Conservation (phyloP, 2,797 vertebrate species). For the Coranthus polyacanthus region DNA sequence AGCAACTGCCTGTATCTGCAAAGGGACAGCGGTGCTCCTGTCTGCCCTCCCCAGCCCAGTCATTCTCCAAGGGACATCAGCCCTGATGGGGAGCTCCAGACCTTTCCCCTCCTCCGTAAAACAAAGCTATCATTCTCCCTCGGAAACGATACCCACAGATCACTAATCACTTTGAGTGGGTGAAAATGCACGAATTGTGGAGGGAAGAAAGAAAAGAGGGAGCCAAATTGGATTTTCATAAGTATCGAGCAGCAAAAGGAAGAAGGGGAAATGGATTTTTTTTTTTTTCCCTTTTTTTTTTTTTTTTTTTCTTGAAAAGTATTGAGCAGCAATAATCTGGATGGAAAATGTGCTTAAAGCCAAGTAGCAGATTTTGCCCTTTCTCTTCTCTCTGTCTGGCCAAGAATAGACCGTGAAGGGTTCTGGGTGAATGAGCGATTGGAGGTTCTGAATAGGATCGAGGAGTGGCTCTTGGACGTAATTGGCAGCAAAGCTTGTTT, state of each 20-base stretch:
- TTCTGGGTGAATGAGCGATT: slow-evolving; percentile 57
- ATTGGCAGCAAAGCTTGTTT: slow-evolving; percentile 50
- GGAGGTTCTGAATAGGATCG: slow-evolving; percentile 51
- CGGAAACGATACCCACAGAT: slow-evolving; percentile 76
- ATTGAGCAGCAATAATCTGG: slow-evolving; percentile 82
- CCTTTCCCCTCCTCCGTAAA: slow-evolving; percentile 73
- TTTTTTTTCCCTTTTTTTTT: slow-evolving; percentile 46
- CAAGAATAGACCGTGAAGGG: slow-evolving; percentile 58
- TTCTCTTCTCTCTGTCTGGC: slow-evolving; percentile 60
- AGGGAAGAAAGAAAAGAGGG: slow-evolving; percentile 69
- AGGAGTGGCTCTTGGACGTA: slow-evolving; percentile 43
- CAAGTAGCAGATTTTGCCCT: slow-evolving; percentile 73
- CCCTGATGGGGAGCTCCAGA: slow-evolving; percentile 68
- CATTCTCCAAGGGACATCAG: slow-evolving; percentile 65
- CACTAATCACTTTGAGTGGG: slow-evolving; percentile 80
- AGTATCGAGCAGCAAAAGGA: slow-evolving; percentile 78
- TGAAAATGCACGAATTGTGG: slow-evolving; percentile 69
- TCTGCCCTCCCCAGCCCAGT: slow-evolving; percentile 73
- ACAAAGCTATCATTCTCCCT: slow-evolving; percentile 73
- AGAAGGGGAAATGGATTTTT: slow-evolving; percentile 75
- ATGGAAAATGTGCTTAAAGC: slow-evolving; percentile 79
- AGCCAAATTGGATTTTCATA: slow-evolving; percentile 83
- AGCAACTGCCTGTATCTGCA: slow-evolving; percentile 82
- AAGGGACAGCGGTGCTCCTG: slow-evolving; percentile 78
- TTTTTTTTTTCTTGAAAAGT: slow-evolving; percentile 46